phyloP scores from a whole-genome alignment of 2,113 vertebrate species.

The Bufo gargarizans region DNA sequence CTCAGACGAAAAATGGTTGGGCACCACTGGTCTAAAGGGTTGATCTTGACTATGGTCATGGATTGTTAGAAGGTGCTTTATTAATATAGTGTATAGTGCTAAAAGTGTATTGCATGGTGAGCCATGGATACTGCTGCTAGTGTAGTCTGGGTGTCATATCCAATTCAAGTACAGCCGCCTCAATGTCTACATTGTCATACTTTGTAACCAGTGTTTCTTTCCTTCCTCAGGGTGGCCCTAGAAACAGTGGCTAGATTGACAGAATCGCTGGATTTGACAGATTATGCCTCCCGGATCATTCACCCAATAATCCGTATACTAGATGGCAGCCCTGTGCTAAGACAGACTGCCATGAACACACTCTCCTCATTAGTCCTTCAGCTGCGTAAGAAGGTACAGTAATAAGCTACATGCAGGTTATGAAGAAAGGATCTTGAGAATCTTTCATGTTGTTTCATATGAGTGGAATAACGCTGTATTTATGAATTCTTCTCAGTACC shows the following conservation, averaged over 20 bases:
- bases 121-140: background rate
- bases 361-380: slow-evolving; percentile 96
- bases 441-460: background rate
- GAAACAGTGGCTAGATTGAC: slow-evolving; percentile 95
- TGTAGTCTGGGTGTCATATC: background rate
- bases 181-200: background rate
- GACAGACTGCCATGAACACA: slow-evolving; percentile 93
- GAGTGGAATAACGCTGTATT: background rate
- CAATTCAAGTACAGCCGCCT: background rate
- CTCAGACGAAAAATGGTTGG: too few species aligned
- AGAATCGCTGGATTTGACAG: slow-evolving; percentile 96
- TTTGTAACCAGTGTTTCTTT: background rate
- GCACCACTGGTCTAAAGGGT: too few species aligned
- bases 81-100: background rate
- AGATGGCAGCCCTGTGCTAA: slow-evolving; percentile 90
- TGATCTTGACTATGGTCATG: background rate
- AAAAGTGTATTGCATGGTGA: background rate
- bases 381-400: slow-evolving; percentile 92
- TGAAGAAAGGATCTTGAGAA: background rate
- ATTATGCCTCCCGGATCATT: slow-evolving; percentile 96
- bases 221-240: slow-evolving; percentile 82
- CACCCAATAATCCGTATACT: slow-evolving; percentile 93
- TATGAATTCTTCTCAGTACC: slow-evolving; percentile 76
- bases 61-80: background rate
- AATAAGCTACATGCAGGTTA: background rate